Conservation (phyloP, 2,797 vertebrate species). For the Podarcis lilfordi region DNA sequence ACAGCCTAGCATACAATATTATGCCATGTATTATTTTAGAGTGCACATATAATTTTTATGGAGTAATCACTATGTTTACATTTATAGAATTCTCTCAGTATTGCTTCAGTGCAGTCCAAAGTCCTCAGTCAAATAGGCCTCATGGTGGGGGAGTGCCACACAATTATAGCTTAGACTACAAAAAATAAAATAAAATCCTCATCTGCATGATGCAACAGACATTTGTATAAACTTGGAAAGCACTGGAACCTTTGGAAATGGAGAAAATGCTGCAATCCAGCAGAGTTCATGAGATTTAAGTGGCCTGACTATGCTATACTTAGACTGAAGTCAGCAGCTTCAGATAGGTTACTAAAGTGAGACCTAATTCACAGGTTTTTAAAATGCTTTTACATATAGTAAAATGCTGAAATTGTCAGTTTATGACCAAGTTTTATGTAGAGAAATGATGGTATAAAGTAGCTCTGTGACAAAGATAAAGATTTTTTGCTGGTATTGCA, state of each 20-base stretch:
- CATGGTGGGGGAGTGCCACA: neutral
- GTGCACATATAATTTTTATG: conserved; percentile 25
- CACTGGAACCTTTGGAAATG: conserved; percentile 12
- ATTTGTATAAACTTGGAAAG: conserved; percentile 13
- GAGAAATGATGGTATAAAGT: neutral
- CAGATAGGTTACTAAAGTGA: neutral
- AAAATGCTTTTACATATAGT: neutral
- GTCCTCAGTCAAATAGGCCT: neutral
- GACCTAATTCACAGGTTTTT: neutral
- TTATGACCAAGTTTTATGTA: neutral
- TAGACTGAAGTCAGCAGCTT: neutral
- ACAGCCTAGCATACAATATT: conserved; percentile 21
- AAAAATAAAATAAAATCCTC: conserved; percentile 24
- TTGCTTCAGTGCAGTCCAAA: neutral
- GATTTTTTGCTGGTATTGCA: neutral
- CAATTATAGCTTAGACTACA: neutral
- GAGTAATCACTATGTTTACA: conserved; percentile 28
- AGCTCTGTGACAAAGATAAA: neutral
- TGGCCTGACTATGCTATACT: neutral
- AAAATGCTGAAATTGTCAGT: neutral
- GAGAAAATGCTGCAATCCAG: neutral
- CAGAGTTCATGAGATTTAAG: neutral
- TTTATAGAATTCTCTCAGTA: conserved; percentile 39
- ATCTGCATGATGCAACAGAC: neutral
- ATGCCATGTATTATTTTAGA: conserved; percentile 42